Conservation (phyloP, 2,113 vertebrate species). For the Aspiorhynchus laticeps region DNA sequence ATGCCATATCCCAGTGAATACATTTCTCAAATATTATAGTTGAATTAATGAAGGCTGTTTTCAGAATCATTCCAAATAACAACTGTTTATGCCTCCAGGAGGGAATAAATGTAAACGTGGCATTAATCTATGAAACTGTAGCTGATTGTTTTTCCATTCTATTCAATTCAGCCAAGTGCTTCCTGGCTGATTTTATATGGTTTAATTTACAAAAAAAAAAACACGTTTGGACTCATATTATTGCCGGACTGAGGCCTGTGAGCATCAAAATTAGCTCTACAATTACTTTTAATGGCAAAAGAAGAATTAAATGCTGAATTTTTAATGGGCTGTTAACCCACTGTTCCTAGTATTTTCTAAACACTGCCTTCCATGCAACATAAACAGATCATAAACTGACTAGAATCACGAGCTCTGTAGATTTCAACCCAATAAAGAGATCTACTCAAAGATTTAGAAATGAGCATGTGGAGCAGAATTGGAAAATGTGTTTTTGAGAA, state of each 20-base stretch:
- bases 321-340: background rate
- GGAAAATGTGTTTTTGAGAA: background rate
- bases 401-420: background rate
- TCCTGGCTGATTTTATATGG: constrained; percentile 7
- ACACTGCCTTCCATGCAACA: background rate
- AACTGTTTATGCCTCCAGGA: background rate
- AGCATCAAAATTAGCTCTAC: background rate
- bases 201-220: constrained; percentile 35
- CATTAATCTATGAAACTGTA: background rate
- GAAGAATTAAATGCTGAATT: background rate
- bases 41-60: background rate
- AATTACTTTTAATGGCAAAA: constrained; percentile 8
- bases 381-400: background rate
- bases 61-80: background rate
- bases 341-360: background rate
- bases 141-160: constrained; percentile 4
- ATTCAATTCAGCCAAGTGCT: constrained; percentile 17
- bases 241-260: background rate
- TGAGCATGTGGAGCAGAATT: background rate
- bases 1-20: background rate
- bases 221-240: background rate
- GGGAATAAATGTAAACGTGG: background rate
- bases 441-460: background rate
- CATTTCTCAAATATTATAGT: constrained; percentile 7
- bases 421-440: background rate